These are phyloP conservation scores for Eidolon dupreanum DNA, from an alignment of 2,797 vertebrate genomes.

Conservation along the genomic window DNA sequence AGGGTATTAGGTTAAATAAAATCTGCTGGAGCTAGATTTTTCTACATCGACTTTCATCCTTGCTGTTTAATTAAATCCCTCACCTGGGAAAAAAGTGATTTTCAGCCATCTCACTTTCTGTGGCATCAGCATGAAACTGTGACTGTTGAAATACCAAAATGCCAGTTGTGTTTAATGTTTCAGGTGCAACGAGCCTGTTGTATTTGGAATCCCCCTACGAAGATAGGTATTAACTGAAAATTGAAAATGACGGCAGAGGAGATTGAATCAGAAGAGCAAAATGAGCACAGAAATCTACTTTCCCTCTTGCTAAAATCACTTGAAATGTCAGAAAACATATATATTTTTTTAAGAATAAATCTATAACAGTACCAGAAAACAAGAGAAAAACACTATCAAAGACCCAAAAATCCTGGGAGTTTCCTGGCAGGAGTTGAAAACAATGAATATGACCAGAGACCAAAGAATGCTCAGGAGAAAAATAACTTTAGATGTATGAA, in stretches of 20 bases:
- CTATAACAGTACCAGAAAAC: background rate
- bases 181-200: slow-evolving; percentile 41
- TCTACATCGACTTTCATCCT: slow-evolving; percentile 74
- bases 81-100: slow-evolving; percentile 75
- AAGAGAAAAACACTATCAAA: background rate
- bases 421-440: background rate
- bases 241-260: slow-evolving; percentile 51
- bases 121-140: slow-evolving; percentile 77
- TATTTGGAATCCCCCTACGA: slow-evolving; percentile 29
- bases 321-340: background rate
- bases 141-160: slow-evolving; percentile 69
- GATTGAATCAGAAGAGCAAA: slow-evolving; percentile 37
- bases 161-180: slow-evolving; percentile 74
- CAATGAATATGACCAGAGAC: background rate
- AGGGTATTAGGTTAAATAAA: slow-evolving; percentile 66
- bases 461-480: background rate
- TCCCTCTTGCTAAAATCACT: background rate
- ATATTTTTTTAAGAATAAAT: background rate
- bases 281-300: background rate
- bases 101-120: slow-evolving; percentile 74
- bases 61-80: slow-evolving; percentile 82
- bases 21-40: slow-evolving; percentile 68
- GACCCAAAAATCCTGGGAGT: background rate
- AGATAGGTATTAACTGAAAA: slow-evolving; percentile 67
- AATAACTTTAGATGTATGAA: background rate